Conservation (phyloP, 2,888 invertebrate genomes). For the Erebia aethiops region DNA sequence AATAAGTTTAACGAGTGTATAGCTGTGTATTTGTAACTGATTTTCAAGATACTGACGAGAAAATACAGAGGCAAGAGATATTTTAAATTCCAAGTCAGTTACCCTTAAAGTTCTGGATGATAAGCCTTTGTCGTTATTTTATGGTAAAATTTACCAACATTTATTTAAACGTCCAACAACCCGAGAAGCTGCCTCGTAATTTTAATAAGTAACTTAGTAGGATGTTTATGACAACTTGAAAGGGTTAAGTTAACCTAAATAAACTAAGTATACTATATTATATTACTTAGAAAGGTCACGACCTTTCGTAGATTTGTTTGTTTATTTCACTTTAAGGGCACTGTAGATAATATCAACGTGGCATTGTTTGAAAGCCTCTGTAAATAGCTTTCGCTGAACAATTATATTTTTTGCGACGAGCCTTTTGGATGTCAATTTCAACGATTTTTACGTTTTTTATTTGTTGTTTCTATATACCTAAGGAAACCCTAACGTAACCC, state of each 20-base stretch:
- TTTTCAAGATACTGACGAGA: too few relatives aligned
- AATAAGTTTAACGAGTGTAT: too few relatives aligned
- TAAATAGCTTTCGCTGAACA: not conserved
- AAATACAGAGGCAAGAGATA: too few relatives aligned
- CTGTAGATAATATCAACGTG: conserved; percentile 9
- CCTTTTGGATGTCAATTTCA: not conserved
- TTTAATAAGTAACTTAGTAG: conserved; percentile 31
- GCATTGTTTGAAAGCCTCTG: conserved; percentile 11
- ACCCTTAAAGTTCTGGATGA: not conserved
- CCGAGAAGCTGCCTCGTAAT: conserved; percentile 17
- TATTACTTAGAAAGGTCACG: conserved; percentile 21
- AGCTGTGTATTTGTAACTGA: too few relatives aligned
- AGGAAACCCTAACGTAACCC: too few relatives aligned
- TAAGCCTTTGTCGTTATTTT: conserved; percentile 4
- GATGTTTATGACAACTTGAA: conserved; percentile 33
- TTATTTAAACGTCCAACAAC: conserved; percentile 22
- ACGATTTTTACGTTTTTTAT: not conserved
- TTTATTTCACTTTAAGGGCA: conserved; percentile 26
- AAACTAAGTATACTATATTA: conserved; percentile 24
- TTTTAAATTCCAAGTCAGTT: not conserved
- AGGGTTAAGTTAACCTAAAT: conserved; percentile 29
- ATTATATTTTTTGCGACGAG: not conserved
- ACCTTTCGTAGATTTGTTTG: conserved; percentile 24
- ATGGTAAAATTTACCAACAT: conserved; percentile 10
- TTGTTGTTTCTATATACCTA: too few relatives aligned